These are phyloP conservation scores for Oryzias javanicus DNA, from an alignment of 2,113 vertebrate genomes.

Conservation along the genomic window DNA sequence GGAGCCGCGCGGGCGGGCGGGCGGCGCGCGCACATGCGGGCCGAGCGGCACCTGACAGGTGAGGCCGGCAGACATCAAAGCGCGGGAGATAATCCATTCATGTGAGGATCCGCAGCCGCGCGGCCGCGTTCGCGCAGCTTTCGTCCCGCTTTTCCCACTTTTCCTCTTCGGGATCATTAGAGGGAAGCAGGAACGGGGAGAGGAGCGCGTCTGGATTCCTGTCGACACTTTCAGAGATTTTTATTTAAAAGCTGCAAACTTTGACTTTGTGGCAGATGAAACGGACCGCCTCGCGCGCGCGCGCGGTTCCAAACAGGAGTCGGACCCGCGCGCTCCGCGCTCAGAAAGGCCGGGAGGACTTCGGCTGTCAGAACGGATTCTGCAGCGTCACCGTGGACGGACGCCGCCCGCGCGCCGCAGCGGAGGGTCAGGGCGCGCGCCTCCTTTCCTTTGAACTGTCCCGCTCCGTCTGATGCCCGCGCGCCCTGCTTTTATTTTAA, in stretches of 20 bases:
- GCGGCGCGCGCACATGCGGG: slow-evolving; percentile 24
- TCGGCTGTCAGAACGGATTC: slow-evolving; percentile 75
- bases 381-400: slow-evolving; percentile 54
- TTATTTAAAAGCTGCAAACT: too few relatives aligned
- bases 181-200: slow-evolving; percentile 52
- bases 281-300: slow-evolving; percentile 59
- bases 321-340: slow-evolving; percentile 65
- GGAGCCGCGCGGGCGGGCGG: slow-evolving; percentile 41
- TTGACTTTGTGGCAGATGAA: slow-evolving; percentile 33
- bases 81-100: slow-evolving; percentile 65
- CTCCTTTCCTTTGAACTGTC: background rate
- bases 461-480: background rate
- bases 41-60: slow-evolving; percentile 67
- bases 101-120: slow-evolving; percentile 53
- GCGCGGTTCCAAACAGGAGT: slow-evolving; percentile 61
- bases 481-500: background rate
- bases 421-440: slow-evolving; percentile 22
- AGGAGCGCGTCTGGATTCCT: background rate
- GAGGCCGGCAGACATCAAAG: slow-evolving; percentile 71
- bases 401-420: slow-evolving; percentile 49
- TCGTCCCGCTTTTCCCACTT: slow-evolving; percentile 15
- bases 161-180: slow-evolving; percentile 3
- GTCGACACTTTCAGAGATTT: background rate
- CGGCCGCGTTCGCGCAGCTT: slow-evolving; percentile 41
- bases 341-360: slow-evolving; percentile 66